These are phyloP conservation scores for Sebastes kiyomatsui DNA, from an alignment of 2,797 vertebrate genomes.

Conservation along the genomic window DNA sequence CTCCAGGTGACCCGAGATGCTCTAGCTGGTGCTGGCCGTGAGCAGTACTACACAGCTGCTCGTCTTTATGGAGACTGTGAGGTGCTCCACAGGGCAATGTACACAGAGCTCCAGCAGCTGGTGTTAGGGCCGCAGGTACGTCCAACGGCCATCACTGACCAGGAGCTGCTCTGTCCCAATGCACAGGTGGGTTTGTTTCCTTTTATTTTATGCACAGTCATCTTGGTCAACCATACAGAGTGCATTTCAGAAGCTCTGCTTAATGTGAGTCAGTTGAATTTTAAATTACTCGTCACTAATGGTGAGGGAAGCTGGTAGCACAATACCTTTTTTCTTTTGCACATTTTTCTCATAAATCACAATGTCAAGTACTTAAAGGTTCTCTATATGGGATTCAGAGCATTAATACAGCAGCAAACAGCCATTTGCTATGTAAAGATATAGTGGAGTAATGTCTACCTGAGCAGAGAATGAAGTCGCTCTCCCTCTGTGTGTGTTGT, in stretches of 20 bases:
- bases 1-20: conserved; percentile 77
- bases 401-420: too few species aligned
- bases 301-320: conserved; percentile 58
- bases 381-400: too few species aligned
- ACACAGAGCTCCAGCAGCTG: conserved; percentile 85
- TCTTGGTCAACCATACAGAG: background rate
- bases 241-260: background rate
- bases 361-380: background rate
- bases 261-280: conserved; percentile 56
- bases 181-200: conserved; percentile 82
- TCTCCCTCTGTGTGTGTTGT: too few species aligned
- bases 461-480: too few species aligned
- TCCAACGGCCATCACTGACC: conserved; percentile 69
- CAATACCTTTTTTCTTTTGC: background rate
- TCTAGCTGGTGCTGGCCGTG: conserved; percentile 71
- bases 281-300: conserved; percentile 14
- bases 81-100: conserved; percentile 79
- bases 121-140: conserved; percentile 87
- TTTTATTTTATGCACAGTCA: conserved; percentile 13
- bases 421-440: too few species aligned
- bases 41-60: conserved; percentile 79
- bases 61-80: conserved; percentile 80
- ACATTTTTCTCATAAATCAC: background rate
- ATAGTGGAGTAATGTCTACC: too few species aligned
- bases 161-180: conserved; percentile 82